Conservation (phyloP, 92 coral and sea anemone genomes). For the Isaurus tuberculatus region DNA sequence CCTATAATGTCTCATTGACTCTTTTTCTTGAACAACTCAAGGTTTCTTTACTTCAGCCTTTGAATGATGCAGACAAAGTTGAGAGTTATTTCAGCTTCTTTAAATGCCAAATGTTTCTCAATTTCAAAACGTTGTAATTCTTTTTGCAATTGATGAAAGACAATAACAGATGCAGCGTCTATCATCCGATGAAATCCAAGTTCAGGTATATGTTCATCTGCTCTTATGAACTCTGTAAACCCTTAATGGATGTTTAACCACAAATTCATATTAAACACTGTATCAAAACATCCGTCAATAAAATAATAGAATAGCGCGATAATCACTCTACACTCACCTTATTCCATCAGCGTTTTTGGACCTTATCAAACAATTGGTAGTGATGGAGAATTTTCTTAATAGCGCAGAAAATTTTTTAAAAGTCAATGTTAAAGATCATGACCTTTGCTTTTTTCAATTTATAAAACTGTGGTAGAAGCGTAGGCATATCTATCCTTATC, state of each 20-base stretch:
- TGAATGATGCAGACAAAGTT: neutral
- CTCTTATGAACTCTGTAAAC: constrained; percentile 1
- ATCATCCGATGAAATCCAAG: neutral
- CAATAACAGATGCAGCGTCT: neutral
- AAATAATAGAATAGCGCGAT: constrained; percentile 15
- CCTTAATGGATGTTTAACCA: constrained; percentile 10
- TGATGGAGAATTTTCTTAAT: neutral
- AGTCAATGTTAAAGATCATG: too few species aligned
- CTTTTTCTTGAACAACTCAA: neutral
- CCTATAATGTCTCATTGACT: neutral
- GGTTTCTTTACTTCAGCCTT: neutral
- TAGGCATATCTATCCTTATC: too few species aligned
- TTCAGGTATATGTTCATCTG: neutral
- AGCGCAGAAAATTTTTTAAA: too few species aligned
- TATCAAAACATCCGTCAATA: constrained; percentile 25
- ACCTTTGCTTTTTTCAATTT: too few species aligned
- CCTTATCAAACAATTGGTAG: neutral
- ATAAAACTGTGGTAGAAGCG: too few species aligned
- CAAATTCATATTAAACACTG: constrained; percentile 28
- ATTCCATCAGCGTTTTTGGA: neutral
- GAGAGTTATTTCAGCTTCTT: neutral
- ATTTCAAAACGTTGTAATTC: neutral
- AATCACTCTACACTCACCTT: neutral
- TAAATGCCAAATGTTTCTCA: neutral
- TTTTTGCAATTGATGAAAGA: constrained; percentile 19